Base-by-base conservation (phyloP, 2,797 vertebrate genomes). In the Crypturellus tataupa region DNA sequence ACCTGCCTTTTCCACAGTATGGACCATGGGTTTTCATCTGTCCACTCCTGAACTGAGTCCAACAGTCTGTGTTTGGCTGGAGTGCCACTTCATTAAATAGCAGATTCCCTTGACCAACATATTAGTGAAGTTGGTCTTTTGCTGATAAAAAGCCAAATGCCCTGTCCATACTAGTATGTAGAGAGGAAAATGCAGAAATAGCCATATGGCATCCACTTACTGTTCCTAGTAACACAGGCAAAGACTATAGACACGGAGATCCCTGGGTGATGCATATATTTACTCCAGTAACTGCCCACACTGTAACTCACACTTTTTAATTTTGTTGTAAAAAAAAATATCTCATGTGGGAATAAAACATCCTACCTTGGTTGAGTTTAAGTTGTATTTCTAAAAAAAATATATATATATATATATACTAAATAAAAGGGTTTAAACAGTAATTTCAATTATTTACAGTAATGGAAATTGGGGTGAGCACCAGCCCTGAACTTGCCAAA, bases 141-240 rank as follows among this genome's bases (percentile, higher is more conserved):
- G 47, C 9, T 23, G 47, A 59, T 39, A 47, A 75, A 70, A 59
- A 10, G 9, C 49, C 67, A 27, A 70, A 55, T 47, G 24, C 39
- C 40, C 3, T 1, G 0, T 15, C 31, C 63, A 8, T 33, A 25
- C 4, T 16, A 2, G 15, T 2, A 9, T 3, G 8, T 18, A 55
- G 44, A 59, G 53, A n/a, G 5, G 24, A 64, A 55, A 70, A 33
- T 6, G 44, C 53, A 87, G 79, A 53, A 67, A 9, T 13, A 31
- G 78, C 46, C 33, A 13, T 9, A 3, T 0, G 72, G 40, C 33
- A 25, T 27, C 16, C 65, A 51, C 86, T 70, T 19, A 2, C 29
- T 29, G n/a, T 56, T 31, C 53, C 31, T 10, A 56, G 16, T 56
- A 2, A 53, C 6, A 46, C 46, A 67, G 19, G 53, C 23, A 20